Evolutionary conservation across 2,888 invertebrate species (phyloP).

Genomic region (Spilosoma lubricipeda): DNA sequence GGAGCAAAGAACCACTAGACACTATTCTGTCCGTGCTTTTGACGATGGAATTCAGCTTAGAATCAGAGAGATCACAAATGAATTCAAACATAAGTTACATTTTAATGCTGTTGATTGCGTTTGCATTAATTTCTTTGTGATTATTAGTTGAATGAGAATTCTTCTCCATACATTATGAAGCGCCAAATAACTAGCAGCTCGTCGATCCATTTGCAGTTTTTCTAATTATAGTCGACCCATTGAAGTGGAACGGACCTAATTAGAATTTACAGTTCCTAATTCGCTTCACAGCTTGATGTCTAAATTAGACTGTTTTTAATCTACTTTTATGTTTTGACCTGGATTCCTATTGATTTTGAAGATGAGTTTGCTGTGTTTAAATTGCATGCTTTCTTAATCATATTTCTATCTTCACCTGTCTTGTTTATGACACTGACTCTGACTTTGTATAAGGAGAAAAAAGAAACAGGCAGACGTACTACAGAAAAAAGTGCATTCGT

Average conservation of each 20-base stretch:
- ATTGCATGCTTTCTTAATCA: background rate
- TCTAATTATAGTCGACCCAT: conserved; percentile 45
- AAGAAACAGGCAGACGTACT: background rate
- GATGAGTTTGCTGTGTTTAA: background rate
- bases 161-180: conserved; percentile 12
- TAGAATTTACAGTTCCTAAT: conserved; percentile 55
- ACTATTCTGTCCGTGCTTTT: background rate
- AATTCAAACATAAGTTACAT: background rate
- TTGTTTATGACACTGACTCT: background rate
- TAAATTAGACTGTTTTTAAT: conserved; percentile 30
- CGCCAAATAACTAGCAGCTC: conserved; percentile 21
- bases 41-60: background rate
- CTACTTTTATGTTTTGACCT: conserved; percentile 20
- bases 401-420: too few species aligned
- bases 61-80: background rate
- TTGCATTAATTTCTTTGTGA: background rate
- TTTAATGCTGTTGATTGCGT: background rate
- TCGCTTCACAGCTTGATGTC: conserved; percentile 43
- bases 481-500: background rate
- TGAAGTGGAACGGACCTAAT: conserved; percentile 55
- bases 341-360: conserved; percentile 16
- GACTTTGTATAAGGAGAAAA: background rate
- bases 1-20: background rate
- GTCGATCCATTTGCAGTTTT: conserved; percentile 33
- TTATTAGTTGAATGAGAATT: background rate